Percentiles rank a stretch among this genome's conserved stretches.
Conservation (phyloP, 1,140 invertebrate genomes). For the Euura saliciscinereae region DNA sequence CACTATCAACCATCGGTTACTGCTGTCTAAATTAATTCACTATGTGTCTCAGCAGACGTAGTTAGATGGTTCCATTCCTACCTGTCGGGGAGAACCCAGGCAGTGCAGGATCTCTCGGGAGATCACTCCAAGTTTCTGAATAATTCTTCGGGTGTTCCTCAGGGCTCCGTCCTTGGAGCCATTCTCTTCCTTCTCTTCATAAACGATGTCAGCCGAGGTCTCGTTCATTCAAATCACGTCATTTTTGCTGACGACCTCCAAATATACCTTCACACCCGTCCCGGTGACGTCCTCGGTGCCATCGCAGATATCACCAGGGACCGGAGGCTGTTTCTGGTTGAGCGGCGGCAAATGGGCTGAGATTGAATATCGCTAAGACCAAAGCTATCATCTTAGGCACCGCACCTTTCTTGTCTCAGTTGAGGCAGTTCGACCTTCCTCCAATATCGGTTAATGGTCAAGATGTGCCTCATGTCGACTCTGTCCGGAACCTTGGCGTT, state of each 20-base stretch:
- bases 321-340: background rate
- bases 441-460: too few relatives aligned
- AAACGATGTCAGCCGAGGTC: conserved; percentile 10
- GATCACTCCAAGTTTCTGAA: conserved; percentile 14
- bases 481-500: too few relatives aligned
- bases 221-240: background rate
- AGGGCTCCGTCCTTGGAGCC: too few relatives aligned
- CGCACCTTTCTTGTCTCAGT: background rate
- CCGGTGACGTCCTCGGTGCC: background rate
- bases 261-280: background rate
- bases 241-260: background rate
- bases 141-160: background rate
- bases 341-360: background rate
- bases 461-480: too few relatives aligned
- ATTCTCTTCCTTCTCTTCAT: conserved; percentile 20
- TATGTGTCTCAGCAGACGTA: background rate
- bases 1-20: background rate
- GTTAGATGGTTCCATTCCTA: too few relatives aligned
- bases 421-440: background rate
- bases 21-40: conserved; percentile 17
- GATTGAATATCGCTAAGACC: background rate
- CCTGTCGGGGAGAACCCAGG: too few relatives aligned
- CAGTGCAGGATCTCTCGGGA: background rate
- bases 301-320: background rate
- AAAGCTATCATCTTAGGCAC: background rate